These are phyloP conservation scores for Drosophila sulfurigaster DNA, from an alignment of 1,140 invertebrate species.

Conservation along the genomic window DNA sequence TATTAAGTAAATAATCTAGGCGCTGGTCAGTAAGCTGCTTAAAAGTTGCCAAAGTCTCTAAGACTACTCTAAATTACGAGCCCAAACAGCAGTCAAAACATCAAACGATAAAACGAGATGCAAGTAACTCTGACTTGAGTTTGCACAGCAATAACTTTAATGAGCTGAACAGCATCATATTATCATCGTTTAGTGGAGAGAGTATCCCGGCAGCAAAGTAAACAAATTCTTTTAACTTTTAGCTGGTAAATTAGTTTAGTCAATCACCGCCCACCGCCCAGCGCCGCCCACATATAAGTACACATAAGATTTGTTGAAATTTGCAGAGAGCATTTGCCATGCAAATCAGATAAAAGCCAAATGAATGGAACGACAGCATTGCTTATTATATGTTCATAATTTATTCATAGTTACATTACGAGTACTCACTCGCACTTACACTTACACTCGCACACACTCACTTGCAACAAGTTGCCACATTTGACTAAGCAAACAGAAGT, in stretches of 20 bases:
- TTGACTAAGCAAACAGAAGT: slow-evolving; percentile 17
- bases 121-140: slow-evolving; percentile 10
- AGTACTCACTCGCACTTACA: neutral
- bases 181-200: neutral
- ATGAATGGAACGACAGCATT: slow-evolving; percentile 46
- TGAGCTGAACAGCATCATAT: slow-evolving; percentile 19
- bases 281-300: neutral
- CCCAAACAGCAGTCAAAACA: slow-evolving; percentile 51
- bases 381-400: slow-evolving; percentile 71
- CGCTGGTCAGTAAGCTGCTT: slow-evolving; percentile 56
- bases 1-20: slow-evolving; percentile 52
- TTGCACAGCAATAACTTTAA: slow-evolving; percentile 42
- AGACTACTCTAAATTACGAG: slow-evolving; percentile 18
- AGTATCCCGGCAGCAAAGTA: slow-evolving; percentile 13
- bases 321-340: slow-evolving; percentile 23
- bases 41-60: slow-evolving; percentile 46
- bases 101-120: slow-evolving; percentile 57
- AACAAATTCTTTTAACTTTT: slow-evolving; percentile 42
- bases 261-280: neutral
- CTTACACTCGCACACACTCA: no score
- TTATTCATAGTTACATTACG: slow-evolving; percentile 53
- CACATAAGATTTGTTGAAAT: slow-evolving; percentile 3
- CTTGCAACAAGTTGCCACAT: slow-evolving; percentile 29
- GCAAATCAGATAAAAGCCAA: slow-evolving; percentile 56
- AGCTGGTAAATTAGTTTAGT: slow-evolving; percentile 28